phyloP scores from a whole-genome alignment of 2,113 vertebrate species.

The Embiotoca jacksoni region DNA sequence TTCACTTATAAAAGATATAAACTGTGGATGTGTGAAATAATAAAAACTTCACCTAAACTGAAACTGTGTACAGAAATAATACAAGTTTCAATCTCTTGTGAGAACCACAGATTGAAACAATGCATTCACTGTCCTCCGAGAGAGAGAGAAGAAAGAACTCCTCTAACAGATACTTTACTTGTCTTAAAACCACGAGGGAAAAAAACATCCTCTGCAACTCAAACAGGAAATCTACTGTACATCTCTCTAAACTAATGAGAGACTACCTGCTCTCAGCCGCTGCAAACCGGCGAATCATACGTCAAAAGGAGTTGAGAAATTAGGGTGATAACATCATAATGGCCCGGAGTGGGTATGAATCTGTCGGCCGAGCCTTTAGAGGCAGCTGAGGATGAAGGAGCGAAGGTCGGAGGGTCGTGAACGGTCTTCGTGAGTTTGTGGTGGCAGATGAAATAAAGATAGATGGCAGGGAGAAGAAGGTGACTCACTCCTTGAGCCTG shows the following conservation, averaged over 20 bases:
- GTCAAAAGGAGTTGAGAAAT: conserved; percentile 60
- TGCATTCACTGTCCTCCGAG: neutral
- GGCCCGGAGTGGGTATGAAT: conserved; percentile 58
- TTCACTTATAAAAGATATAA: too few relatives aligned
- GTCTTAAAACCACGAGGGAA: conserved; percentile 1
- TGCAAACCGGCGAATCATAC: conserved; percentile 31
- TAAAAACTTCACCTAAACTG: too few relatives aligned
- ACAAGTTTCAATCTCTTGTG: neutral
- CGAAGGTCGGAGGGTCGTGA: conserved; percentile 47
- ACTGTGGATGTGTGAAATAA: too few relatives aligned
- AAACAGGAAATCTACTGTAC: conserved; percentile 4
- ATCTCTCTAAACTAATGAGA: neutral
- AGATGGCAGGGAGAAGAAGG: conserved; percentile 40
- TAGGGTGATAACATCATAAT: conserved; percentile 42
- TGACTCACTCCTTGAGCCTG: conserved; percentile 40
- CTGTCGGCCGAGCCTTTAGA: conserved; percentile 1
- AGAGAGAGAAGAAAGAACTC: conserved; percentile 4
- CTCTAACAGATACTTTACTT: conserved; percentile 7
- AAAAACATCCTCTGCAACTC: neutral
- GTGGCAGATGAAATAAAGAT: conserved; percentile 57
- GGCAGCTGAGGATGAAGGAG: conserved; percentile 51
- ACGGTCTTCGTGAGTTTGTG: conserved; percentile 50
- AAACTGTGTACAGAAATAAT: neutral
- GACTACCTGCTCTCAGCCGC: neutral
- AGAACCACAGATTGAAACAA: too few relatives aligned